Conservation (phyloP, 2,797 vertebrate genomes). For the Schizopygopsis pylzovi region DNA sequence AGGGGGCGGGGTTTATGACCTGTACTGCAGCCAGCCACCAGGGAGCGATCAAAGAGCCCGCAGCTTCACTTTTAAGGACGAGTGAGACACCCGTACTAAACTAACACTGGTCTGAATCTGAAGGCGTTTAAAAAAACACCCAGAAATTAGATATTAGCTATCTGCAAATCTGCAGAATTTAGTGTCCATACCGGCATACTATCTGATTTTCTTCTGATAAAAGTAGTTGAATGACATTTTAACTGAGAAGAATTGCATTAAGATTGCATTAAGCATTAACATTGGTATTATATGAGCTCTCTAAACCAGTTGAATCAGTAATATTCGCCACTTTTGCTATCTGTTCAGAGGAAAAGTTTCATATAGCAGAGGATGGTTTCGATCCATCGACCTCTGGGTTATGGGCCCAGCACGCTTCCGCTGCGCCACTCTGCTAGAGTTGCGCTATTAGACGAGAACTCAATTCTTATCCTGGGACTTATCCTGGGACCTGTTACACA, state of each 20-base stretch:
- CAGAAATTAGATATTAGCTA: no score
- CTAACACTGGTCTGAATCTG: no score
- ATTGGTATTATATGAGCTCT: no score
- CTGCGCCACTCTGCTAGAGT: conserved; percentile 79
- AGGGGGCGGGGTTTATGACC: no score
- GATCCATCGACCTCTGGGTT: conserved; percentile 84
- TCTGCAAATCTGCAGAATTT: background rate
- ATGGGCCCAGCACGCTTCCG: conserved; percentile 84
- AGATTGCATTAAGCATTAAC: background rate
- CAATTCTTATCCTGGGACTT: accelerated
- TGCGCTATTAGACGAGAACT: accelerated
- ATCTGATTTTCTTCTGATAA: background rate
- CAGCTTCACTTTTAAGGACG: no score
- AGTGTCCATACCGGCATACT: background rate
- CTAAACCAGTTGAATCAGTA: background rate
- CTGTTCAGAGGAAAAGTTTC: no score
- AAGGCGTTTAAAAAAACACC: no score
- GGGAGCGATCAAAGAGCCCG: no score
- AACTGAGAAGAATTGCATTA: background rate
- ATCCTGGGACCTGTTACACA: background rate
- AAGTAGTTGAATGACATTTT: no score
- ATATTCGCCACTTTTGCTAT: no score
- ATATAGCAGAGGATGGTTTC: conserved; percentile 82
- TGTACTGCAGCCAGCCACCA: no score
- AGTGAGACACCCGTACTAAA: no score